Evolutionary conservation across 2,797 vertebrate genomes (phyloP), one percentile per base, ranked within the genome.

Genomic region (Lepilemur septentrionalis): DNA sequence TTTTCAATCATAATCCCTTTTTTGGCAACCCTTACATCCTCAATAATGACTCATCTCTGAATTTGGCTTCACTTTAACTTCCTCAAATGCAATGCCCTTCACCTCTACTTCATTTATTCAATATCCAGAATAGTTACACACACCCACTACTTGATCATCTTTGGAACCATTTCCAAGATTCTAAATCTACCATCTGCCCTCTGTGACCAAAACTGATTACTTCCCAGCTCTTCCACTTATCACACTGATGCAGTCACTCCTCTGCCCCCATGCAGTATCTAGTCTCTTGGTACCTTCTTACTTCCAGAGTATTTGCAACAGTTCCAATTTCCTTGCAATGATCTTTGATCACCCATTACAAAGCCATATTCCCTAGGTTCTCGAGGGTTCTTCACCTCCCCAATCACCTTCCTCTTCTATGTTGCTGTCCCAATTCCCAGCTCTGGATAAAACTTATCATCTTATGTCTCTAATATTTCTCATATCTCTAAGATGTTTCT

Each of bases 11-110:
- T 85, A 83, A 89, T 69, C 61, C 38, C 30, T 23, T 86, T 79
- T 76, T 90, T 97, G 96, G 97, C 96, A 95, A 72, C 59, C 87
- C 57, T 41, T 38, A 63, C 83, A 80, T 94, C 96, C 94, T 98
- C 86, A 46, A 28, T 67, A 30, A 95, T 97, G 97, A 97, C 96
- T 97, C 97, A 97, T 96, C 91, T 93, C 52, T 0, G 25, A 94
- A 80, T 80, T 23, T 92, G 96, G 94, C 96, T 94, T 89, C 48
- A 7, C 43, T 93, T 95, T 67, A 59, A 96, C 94, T 97, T 93
- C 95, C 95, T 97, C 96, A 93, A 81, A 52, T 67, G 86, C 75
- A 79, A 94, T 91, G 94, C 43, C 95, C 97, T 97, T 96, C 84
- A 95, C 91, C 85, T 65, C 63, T 3, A 57, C 41, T 80, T 93